phyloP scores from a whole-genome alignment of 2,113 vertebrate genomes.

The Leucoraja erinaceus region DNA sequence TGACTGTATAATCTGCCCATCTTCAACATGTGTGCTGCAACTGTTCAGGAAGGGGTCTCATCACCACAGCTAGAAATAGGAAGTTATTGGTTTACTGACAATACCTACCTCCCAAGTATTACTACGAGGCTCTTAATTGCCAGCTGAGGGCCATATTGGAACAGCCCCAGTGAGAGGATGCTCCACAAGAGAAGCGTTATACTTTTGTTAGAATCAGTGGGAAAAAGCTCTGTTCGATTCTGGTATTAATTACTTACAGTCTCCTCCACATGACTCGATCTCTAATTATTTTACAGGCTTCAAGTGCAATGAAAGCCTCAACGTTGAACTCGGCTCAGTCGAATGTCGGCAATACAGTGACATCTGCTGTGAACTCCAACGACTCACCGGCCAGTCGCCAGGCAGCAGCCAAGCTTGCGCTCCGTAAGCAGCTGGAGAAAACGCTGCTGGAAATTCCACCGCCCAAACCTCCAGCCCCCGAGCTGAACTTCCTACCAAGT shows the following conservation, averaged over 20 bases:
- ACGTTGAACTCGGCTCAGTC: slow-evolving; percentile 56
- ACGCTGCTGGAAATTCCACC: slow-evolving; percentile 92
- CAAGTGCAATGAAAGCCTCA: slow-evolving; percentile 75
- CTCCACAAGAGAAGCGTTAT: neutral
- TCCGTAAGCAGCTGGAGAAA: slow-evolving; percentile 94
- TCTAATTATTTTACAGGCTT: slow-evolving; percentile 57
- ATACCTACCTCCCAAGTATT: no score
- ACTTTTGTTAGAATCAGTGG: neutral
- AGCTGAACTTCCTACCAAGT: slow-evolving; percentile 91
- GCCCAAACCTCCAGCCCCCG: slow-evolving; percentile 83
- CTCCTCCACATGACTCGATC: neutral
- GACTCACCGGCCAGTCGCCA: slow-evolving; percentile 88
- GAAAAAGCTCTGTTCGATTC: neutral
- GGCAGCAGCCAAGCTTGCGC: slow-evolving; percentile 84
- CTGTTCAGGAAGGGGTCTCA: neutral
- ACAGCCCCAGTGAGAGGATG: neutral
- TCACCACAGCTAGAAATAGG: neutral
- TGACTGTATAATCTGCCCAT: no score
- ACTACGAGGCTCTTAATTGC: no score
- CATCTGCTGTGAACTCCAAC: slow-evolving; percentile 56
- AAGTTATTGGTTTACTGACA: no score
- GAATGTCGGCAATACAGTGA: slow-evolving; percentile 46
- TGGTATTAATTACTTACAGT: neutral
- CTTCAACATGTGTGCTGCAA: neutral
- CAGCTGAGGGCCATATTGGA: neutral